Conservation (phyloP, 2,113 vertebrate species). For the Triplophysa rosa region DNA sequence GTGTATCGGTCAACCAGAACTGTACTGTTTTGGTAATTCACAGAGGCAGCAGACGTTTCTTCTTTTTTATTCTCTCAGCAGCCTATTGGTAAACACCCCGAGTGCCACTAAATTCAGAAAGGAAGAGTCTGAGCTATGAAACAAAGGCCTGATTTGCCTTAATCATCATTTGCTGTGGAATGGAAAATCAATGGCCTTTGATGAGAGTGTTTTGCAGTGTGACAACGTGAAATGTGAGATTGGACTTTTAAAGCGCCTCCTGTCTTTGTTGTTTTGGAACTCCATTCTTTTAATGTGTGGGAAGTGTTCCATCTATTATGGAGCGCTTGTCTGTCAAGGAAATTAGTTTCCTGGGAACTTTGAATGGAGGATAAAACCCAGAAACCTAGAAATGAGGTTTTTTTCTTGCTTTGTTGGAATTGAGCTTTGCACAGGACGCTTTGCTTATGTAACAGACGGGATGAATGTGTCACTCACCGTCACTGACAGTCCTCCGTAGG, state of each 20-base stretch:
- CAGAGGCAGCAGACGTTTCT: constrained; percentile 12
- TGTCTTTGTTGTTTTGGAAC: constrained; percentile 66
- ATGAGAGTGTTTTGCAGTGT: constrained; percentile 76
- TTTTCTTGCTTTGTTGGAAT: constrained; percentile 54
- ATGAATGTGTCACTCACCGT: constrained; percentile 75
- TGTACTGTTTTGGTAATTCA: background rate
- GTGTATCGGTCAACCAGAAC: background rate
- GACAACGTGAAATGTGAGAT: constrained; percentile 74
- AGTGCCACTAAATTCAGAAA: constrained; percentile 72
- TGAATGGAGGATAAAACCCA: constrained; percentile 62
- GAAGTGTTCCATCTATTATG: constrained; percentile 71
- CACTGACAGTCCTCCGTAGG: constrained; percentile 67
- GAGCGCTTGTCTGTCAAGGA: constrained; percentile 73
- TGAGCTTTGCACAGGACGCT: constrained; percentile 53
- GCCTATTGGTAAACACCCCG: constrained; percentile 65
- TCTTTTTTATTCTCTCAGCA: constrained; percentile 62
- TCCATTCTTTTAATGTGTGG: constrained; percentile 68
- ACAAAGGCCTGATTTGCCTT: constrained; percentile 78
- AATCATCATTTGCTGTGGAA: constrained; percentile 78
- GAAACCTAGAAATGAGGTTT: constrained; percentile 67
- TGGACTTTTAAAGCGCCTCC: constrained; percentile 72
- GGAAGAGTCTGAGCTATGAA: constrained; percentile 74
- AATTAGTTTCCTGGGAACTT: constrained; percentile 70
- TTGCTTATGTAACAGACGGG: constrained; percentile 70
- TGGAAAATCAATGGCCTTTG: constrained; percentile 81